These are phyloP conservation scores for Troides oblongomaculatus DNA, from an alignment of 2,888 invertebrate species.

Conservation along the genomic window DNA sequence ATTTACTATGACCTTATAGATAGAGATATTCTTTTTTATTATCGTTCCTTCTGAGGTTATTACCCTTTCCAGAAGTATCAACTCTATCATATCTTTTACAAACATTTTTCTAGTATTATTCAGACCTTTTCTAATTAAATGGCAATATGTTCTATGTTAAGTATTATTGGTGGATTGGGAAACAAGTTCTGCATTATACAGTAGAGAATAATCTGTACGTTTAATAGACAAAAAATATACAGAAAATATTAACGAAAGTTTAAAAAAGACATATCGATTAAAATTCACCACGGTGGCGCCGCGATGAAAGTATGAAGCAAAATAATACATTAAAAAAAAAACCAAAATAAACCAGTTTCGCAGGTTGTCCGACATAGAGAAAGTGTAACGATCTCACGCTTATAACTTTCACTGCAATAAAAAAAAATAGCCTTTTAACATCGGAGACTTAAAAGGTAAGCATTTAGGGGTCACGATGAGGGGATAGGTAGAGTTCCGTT, in stretches of 20 bases:
- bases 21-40: too few relatives aligned
- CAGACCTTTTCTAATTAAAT: neutral
- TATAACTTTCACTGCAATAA: conserved; percentile 56
- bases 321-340: neutral
- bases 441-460: conserved; percentile 7
- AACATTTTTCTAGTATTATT: too few relatives aligned
- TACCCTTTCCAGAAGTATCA: too few relatives aligned
- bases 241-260: neutral
- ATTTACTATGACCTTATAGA: too few relatives aligned
- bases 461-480: conserved; percentile 28
- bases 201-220: neutral
- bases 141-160: neutral
- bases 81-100: too few relatives aligned
- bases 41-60: too few relatives aligned
- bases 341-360: conserved; percentile 30
- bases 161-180: neutral
- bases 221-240: neutral
- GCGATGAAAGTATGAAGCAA: conserved; percentile 21
- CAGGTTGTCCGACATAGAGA: conserved; percentile 35
- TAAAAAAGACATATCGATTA: neutral
- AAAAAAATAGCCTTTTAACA: conserved; percentile 9
- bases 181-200: neutral
- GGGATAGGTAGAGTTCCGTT: conserved; percentile 58
- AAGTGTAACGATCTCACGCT: conserved; percentile 54
- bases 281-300: conserved; percentile 12